Evolutionary conservation across 2,888 invertebrate species (phyloP), one percentile per base, ranked within the genome.

Genomic region (Diplazon laetatorius): DNA sequence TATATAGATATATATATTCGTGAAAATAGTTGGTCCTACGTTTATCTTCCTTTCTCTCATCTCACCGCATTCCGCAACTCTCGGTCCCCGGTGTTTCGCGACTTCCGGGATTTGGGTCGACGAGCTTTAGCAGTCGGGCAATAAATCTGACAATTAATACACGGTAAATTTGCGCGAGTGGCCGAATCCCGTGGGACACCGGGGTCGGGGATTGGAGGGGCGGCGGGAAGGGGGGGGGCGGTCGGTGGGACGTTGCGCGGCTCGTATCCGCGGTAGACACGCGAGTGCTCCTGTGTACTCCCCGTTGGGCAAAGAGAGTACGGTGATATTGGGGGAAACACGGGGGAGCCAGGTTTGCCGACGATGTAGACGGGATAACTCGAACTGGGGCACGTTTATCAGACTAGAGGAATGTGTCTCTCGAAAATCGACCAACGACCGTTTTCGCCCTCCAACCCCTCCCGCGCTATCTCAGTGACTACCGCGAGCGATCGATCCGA

Each of bases 61-160:
- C 52, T 44, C 46, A 5, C 63, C 10, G 16, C 39, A 73, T 59
- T 60, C 44, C 18, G 59, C 48, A 20, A 10, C 70, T 60, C 74
- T 70, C 57, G 37, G 52, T 42, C 55, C 52, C 68, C 72, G n/a
- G 63, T 74, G 65, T 78, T 73, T 78, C 65, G 73, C 73, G 73
- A 78, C 70, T 78, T 65, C 52, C 78, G 52, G 52, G 66, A 70
- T 70, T 73, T 52, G 65, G 78, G 78, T 78, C 73, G 70, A 74
- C 73, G 74, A 69, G 78, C 78, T 78, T 78, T 74, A 63, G 69
- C 75, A 70, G 77, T 80, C 70, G 60, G 60, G 77, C 77, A 70
- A 81, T 81, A 81, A 81, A 81, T 81, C 75, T 72, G 60, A 71
- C 77, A 80, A 81, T 81, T 81, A 81, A 81, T 80, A 81, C 81